These are phyloP conservation scores for Narcine bancroftii DNA, from an alignment of 2,113 vertebrate species.

Conservation along the genomic window DNA sequence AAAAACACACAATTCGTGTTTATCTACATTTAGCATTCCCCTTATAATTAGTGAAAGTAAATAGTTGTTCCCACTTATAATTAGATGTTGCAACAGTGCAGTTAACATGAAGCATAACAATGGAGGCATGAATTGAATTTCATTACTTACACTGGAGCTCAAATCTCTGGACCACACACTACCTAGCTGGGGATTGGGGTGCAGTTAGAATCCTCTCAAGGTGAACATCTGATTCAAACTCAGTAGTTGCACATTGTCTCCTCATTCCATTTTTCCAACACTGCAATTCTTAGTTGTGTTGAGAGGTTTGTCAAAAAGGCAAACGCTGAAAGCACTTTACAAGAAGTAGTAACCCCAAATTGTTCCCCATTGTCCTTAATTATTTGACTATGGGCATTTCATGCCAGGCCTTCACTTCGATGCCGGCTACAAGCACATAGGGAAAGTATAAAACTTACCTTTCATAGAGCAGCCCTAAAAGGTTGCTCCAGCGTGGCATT, in stretches of 20 bases:
- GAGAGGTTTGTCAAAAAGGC: background rate
- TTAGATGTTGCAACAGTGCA: background rate
- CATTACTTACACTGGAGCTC: background rate
- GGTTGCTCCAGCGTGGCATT: no score
- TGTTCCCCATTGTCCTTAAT: conserved; percentile 9
- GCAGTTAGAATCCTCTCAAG: background rate
- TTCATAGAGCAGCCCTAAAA: no score
- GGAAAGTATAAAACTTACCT: no score
- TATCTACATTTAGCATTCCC: no score
- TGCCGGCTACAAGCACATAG: no score
- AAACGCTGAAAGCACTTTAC: background rate
- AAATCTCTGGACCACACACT: no score
- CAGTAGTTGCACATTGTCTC: background rate
- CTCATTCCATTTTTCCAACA: background rate
- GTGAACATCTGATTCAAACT: background rate
- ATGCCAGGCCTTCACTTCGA: no score
- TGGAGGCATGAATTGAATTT: background rate
- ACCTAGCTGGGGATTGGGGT: background rate
- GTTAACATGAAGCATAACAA: no score
- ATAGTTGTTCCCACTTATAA: no score
- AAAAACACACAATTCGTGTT: no score
- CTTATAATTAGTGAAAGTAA: no score
- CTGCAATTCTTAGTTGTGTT: background rate
- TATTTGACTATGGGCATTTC: no score
- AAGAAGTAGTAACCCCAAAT: background rate